Conservation (phyloP, 2,888 invertebrate genomes). For the Drosophila cognata region DNA sequence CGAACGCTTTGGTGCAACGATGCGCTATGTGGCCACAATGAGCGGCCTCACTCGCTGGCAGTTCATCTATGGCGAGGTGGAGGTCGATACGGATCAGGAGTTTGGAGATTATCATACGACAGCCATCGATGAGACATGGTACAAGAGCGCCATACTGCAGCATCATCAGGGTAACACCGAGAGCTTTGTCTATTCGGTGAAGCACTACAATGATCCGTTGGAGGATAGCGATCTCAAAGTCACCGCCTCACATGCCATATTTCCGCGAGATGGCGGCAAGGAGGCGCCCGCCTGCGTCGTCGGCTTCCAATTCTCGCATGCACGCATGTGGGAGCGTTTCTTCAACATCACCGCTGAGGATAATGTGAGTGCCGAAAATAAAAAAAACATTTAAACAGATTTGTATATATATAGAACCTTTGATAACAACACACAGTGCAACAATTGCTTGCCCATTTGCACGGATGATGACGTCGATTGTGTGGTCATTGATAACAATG, state of each 20-base stretch:
- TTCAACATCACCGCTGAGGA: conserved; percentile 88
- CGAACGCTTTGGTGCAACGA: conserved; percentile 89
- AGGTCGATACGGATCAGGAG: conserved; percentile 86
- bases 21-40: conserved; percentile 94
- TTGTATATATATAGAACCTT: not conserved
- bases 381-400: not conserved
- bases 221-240: conserved; percentile 88
- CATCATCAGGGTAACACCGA: conserved; percentile 90
- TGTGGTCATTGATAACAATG: conserved; percentile 96
- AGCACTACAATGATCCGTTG: conserved; percentile 86
- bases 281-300: conserved; percentile 95
- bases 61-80: conserved; percentile 88
- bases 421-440: conserved; percentile 82
- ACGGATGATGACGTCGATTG: conserved; percentile 89
- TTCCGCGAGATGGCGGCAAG: conserved; percentile 90
- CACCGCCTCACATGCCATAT: conserved; percentile 93
- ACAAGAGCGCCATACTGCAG: conserved; percentile 94
- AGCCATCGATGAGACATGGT: conserved; percentile 96
- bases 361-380: conserved; percentile 78
- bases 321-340: conserved; percentile 89
- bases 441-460: conserved; percentile 86
- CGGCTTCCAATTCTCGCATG: conserved; percentile 93
- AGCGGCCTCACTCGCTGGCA: conserved; percentile 96
- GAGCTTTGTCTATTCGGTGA: conserved; percentile 92
- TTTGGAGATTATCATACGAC: conserved; percentile 91